Conservation (phyloP, 2,888 invertebrate species). For the Spatulosminthurus flaviceps region DNA sequence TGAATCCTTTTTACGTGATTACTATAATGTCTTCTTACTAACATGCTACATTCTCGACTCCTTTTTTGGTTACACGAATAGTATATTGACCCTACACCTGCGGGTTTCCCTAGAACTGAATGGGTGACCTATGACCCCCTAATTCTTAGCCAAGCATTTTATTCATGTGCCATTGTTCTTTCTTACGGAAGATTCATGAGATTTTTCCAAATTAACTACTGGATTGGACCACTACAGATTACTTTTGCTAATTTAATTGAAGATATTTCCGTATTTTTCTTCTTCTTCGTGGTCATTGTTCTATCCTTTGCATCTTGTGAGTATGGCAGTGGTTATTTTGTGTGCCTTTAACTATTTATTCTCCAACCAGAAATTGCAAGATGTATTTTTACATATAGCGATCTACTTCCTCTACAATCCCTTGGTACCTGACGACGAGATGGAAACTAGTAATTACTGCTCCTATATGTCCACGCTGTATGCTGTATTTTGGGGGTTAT, state of each 20-base stretch:
- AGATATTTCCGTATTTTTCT: slow-evolving; percentile 74
- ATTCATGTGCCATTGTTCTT: slow-evolving; percentile 75
- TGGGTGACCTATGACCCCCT: slow-evolving; percentile 75
- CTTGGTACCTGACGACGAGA: slow-evolving; percentile 1
- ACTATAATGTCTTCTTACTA: no score
- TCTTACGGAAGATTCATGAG: slow-evolving; percentile 74
- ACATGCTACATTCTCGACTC: not conserved
- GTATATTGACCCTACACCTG: not conserved
- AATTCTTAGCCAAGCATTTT: slow-evolving; percentile 74
- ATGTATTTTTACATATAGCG: no score
- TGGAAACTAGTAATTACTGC: not conserved
- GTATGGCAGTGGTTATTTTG: not conserved
- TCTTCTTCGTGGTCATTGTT: slow-evolving; percentile 70
- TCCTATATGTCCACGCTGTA: slow-evolving; percentile 6
- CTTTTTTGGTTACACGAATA: not conserved
- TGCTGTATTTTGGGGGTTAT: slow-evolving; percentile 20
- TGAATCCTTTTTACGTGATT: no score
- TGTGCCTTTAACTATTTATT: not conserved
- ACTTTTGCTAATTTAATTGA: slow-evolving; percentile 75
- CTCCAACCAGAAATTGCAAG: no score
- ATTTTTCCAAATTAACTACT: slow-evolving; percentile 73
- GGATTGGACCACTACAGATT: slow-evolving; percentile 72
- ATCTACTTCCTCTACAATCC: slow-evolving; percentile 41
- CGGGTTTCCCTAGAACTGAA: slow-evolving; percentile 69
- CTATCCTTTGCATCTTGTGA: slow-evolving; percentile 1